phyloP scores from a whole-genome alignment of 2,888 invertebrate species.

The Dioctria rufipes region DNA sequence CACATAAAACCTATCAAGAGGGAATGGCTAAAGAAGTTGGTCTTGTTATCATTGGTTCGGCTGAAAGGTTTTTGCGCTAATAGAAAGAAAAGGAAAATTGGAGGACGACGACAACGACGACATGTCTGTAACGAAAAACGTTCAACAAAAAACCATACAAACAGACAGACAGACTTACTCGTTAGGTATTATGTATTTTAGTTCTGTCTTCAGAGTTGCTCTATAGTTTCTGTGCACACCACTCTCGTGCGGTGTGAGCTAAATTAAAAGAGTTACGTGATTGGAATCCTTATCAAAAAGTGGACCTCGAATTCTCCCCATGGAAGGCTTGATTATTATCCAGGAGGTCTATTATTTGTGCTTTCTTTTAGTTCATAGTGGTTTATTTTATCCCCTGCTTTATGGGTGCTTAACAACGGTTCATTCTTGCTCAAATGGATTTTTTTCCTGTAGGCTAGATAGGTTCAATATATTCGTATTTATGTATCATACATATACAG shows the following conservation, averaged over 20 bases:
- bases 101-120: conserved; percentile 9
- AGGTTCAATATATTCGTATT: no score
- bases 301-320: background rate
- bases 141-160: conserved; percentile 20
- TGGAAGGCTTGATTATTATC: conserved; percentile 47
- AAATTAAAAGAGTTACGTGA: conserved; percentile 54
- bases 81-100: conserved; percentile 16
- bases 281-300: conserved; percentile 36
- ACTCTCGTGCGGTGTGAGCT: conserved; percentile 44
- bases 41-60: conserved; percentile 39
- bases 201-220: background rate
- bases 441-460: background rate
- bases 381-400: conserved; percentile 35
- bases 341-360: conserved; percentile 35
- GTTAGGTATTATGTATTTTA: background rate
- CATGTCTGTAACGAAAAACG: conserved; percentile 44
- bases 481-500: no score
- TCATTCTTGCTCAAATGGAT: conserved; percentile 15
- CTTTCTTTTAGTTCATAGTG: conserved; percentile 15
- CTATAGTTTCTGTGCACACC: background rate
- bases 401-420: conserved; percentile 35
- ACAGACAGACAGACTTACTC: background rate
- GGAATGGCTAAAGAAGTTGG: conserved; percentile 13
- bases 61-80: conserved; percentile 5
- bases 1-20: conserved; percentile 2